Evolutionary conservation across 2,888 invertebrate genomes (phyloP).

Genomic region (Drosophila subsilvestris): DNA sequence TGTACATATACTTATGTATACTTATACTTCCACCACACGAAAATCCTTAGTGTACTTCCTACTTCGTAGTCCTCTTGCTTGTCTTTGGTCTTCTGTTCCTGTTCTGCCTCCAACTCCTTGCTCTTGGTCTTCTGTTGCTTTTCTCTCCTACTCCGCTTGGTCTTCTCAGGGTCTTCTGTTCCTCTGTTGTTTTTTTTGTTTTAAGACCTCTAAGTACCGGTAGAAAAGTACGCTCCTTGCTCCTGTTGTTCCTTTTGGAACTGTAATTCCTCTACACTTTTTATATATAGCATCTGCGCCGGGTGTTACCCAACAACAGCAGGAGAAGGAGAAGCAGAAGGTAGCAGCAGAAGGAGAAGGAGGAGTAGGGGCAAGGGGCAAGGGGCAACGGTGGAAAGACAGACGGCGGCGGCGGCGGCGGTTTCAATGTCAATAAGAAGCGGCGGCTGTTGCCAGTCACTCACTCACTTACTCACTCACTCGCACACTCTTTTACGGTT

Average conservation of each 20-base stretch:
- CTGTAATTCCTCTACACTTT: constrained; percentile 69
- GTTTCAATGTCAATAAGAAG: constrained; percentile 63
- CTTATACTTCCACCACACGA: not conserved
- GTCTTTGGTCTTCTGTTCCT: constrained; percentile 3
- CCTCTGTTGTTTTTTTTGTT: not conserved
- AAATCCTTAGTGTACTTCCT: not conserved
- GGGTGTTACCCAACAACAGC: constrained; percentile 63
- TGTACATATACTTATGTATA: not conserved
- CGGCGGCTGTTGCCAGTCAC: constrained; percentile 56
- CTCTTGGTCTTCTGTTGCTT: constrained; percentile 3
- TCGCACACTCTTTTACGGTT: constrained; percentile 22
- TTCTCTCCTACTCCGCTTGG: not conserved
- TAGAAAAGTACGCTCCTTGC: constrained; percentile 24
- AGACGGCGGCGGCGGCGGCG: constrained; percentile 29
- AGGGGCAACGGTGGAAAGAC: constrained; percentile 15
- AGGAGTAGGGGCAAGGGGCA: constrained; percentile 29
- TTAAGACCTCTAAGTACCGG: constrained; percentile 27
- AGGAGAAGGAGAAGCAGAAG: constrained; percentile 1
- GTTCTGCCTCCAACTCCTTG: not conserved
- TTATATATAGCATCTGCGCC: constrained; percentile 78
- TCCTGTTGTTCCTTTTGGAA: constrained; percentile 53
- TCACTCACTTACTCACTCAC: constrained; percentile 30
- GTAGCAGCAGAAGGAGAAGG: constrained; percentile 10
- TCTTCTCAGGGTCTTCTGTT: not conserved
- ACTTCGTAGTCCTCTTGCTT: not conserved